phyloP scores from a whole-genome alignment of 2,113 vertebrate species.

The Lepus americanus region DNA sequence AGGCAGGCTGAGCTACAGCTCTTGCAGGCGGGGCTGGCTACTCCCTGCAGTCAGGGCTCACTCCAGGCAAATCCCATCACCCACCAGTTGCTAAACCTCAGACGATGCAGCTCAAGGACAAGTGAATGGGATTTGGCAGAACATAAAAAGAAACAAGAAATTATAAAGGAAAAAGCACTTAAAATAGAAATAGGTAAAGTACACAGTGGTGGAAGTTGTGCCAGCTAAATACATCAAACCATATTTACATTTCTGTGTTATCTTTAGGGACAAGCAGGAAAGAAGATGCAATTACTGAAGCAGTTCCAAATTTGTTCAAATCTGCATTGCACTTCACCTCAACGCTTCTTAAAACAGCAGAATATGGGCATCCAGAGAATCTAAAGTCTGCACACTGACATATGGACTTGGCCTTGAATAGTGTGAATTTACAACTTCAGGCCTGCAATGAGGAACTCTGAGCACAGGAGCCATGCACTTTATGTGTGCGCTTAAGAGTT shows the following conservation, averaged over 20 bases:
- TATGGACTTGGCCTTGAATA: neutral
- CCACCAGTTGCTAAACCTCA: neutral
- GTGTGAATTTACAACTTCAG: neutral
- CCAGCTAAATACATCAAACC: constrained; percentile 54
- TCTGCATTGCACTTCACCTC: constrained; percentile 27
- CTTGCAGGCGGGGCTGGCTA: neutral
- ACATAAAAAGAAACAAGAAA: constrained; percentile 68
- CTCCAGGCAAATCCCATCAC: constrained; percentile 5
- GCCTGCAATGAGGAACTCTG: accelerated
- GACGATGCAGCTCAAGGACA: constrained; percentile 64
- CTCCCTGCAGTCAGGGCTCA: neutral
- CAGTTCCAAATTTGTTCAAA: constrained; percentile 44
- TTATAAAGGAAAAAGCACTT: constrained; percentile 69
- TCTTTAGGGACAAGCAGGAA: constrained; percentile 67
- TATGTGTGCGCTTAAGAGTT: accelerated
- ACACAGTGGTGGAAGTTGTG: constrained; percentile 49
- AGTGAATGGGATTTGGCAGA: constrained; percentile 72
- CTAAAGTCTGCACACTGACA: neutral
- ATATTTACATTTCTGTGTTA: constrained; percentile 75
- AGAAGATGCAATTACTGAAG: constrained; percentile 24
- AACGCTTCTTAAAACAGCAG: neutral
- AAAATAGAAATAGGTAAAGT: constrained; percentile 77
- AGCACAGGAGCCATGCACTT: accelerated
- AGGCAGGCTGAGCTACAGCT: neutral
- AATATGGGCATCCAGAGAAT: neutral